phyloP scores from a whole-genome alignment of 2,113 vertebrate genomes.

The Boleophthalmus pectinirostris region DNA sequence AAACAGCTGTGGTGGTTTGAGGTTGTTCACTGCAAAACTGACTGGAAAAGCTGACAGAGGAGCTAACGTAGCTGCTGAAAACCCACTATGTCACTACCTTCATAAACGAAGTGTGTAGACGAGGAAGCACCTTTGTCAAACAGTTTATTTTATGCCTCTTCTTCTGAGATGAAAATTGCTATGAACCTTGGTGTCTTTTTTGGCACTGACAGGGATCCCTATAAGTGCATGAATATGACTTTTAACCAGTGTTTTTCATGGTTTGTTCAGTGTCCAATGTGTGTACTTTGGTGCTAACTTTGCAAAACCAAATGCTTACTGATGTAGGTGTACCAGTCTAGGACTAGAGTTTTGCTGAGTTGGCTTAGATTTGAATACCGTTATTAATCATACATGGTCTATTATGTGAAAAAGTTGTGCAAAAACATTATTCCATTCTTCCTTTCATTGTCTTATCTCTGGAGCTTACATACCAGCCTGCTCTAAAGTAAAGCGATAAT shows the following conservation, averaged over 20 bases:
- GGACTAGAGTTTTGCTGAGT: not conserved
- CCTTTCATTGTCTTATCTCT: not conserved
- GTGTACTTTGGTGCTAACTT: not conserved
- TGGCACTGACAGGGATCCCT: conserved; percentile 12
- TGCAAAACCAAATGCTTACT: not conserved
- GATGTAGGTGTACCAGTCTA: too few species aligned
- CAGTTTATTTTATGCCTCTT: conserved; percentile 45
- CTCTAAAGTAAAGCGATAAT: not conserved
- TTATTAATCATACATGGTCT: not conserved
- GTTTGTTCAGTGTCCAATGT: not conserved
- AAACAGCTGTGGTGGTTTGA: conserved; percentile 58
- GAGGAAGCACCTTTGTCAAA: conserved; percentile 42
- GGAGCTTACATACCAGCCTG: not conserved
- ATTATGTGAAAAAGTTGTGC: not conserved
- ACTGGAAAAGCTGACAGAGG: conserved; percentile 44
- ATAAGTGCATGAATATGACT: not conserved
- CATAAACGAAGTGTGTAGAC: conserved; percentile 9
- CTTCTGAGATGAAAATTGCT: conserved; percentile 48
- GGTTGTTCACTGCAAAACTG: conserved; percentile 21
- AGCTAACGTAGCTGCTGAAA: conserved; percentile 32
- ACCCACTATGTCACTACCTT: conserved; percentile 30
- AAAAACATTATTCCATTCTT: not conserved
- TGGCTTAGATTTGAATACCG: not conserved
- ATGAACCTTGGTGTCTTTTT: conserved; percentile 9
- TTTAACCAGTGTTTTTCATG: conserved; percentile 9